Percentiles rank a stretch among this genome's conserved stretches.
phyloP scores from a whole-genome alignment of 2,113 vertebrate species.

The Paradoxurus hermaphroditus region DNA sequence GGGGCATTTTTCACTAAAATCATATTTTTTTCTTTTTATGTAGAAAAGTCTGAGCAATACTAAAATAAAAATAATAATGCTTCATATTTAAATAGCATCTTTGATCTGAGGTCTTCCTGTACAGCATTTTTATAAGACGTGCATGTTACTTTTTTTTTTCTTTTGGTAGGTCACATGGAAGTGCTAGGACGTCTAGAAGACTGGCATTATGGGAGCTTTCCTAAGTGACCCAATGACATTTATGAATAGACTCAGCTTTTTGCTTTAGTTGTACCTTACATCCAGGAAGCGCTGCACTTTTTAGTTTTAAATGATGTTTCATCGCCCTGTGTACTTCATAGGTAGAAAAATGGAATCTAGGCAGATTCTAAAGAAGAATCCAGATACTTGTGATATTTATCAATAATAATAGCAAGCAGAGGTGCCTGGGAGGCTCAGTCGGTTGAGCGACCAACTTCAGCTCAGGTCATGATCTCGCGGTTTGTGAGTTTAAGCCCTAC shows the following conservation, averaged over 20 bases:
- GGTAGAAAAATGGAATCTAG: neutral
- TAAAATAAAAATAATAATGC: conserved; percentile 55
- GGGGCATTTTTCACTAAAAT: conserved; percentile 41
- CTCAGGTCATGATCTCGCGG: too few species aligned
- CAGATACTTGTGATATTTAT: neutral
- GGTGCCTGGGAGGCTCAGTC: too few species aligned
- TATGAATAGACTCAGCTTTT: conserved; percentile 55
- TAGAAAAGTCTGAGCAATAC: conserved; percentile 50
- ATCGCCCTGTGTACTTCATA: neutral
- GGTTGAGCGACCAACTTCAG: too few species aligned
- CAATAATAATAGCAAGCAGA: neutral
- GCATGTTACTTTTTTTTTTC: conserved; percentile 9
- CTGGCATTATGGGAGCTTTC: neutral
- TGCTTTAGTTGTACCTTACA: neutral
- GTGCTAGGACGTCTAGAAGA: conserved; percentile 22
- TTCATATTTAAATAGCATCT: conserved; percentile 43
- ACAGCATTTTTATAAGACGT: conserved; percentile 46
- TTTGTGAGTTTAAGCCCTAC: too few species aligned
- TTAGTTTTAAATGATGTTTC: conserved; percentile 9
- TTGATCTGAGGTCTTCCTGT: conserved; percentile 51
- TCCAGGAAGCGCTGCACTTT: neutral
- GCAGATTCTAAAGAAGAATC: neutral
- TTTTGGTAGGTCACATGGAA: conserved; percentile 24
- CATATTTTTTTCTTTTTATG: conserved; percentile 10
- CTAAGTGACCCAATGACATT: conserved; percentile 34